Evolutionary conservation across 2,888 invertebrate species (phyloP).

Genomic region (Diaprepes abbreviatus): DNA sequence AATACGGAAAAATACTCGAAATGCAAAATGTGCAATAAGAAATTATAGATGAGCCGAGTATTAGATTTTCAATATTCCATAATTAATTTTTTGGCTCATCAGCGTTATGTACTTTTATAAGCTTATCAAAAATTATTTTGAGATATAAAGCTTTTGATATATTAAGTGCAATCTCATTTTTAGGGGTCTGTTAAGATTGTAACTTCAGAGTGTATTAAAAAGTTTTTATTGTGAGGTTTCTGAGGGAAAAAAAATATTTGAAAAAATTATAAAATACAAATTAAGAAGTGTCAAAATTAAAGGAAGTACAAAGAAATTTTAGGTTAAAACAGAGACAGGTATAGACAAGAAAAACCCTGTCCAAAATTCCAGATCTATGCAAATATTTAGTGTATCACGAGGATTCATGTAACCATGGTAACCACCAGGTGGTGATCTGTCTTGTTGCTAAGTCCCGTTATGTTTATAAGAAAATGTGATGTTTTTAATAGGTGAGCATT

Average conservation of each 20-base stretch:
- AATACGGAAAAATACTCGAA: slow-evolving; percentile 14
- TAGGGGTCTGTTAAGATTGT: slow-evolving; percentile 44
- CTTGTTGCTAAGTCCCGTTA: no score
- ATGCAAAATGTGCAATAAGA: slow-evolving; percentile 10
- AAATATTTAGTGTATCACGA: no score
- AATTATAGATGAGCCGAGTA: background rate
- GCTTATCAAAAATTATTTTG: slow-evolving; percentile 32
- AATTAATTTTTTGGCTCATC: slow-evolving; percentile 9
- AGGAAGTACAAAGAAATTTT: no score
- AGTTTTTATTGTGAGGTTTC: background rate
- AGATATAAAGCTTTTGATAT: slow-evolving; percentile 46
- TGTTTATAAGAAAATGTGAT: no score
- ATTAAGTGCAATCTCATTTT: slow-evolving; percentile 52
- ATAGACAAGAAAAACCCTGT: no score
- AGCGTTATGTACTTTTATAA: slow-evolving; percentile 19
- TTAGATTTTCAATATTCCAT: background rate
- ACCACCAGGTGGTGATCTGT: no score
- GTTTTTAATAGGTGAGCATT: no score
- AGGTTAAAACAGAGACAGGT: no score
- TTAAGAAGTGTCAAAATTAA: no score
- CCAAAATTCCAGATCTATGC: no score
- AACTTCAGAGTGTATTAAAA: slow-evolving; percentile 27
- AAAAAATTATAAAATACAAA: background rate
- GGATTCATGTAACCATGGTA: no score
- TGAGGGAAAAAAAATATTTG: background rate